Evolutionary conservation across 2,797 vertebrate species (phyloP).

Genomic region (Pangasius macronema): DNA sequence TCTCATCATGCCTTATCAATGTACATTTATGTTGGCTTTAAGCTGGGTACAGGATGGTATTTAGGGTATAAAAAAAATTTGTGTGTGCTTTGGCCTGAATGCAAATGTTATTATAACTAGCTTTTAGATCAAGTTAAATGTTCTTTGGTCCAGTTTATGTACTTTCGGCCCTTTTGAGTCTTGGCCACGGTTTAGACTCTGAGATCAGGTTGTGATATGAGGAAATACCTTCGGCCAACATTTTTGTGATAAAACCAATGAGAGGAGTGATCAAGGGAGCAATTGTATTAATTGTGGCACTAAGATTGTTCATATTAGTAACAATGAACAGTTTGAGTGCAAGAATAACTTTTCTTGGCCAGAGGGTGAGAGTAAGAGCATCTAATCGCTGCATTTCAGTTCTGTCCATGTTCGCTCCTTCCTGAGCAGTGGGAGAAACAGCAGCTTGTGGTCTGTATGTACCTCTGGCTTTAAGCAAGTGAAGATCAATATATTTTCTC

Average conservation of each 20-base stretch:
- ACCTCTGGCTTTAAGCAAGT: not conserved
- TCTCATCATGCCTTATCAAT: conserved; percentile 32
- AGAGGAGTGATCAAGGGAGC: conserved; percentile 33
- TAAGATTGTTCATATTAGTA: conserved; percentile 61
- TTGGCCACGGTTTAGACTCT: conserved; percentile 38
- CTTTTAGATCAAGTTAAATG: conserved; percentile 39
- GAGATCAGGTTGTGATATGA: conserved; percentile 63
- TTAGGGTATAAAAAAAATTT: conserved; percentile 26
- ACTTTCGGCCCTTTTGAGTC: conserved; percentile 43
- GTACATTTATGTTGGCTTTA: conserved; percentile 37
- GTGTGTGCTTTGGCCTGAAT: conserved; percentile 26
- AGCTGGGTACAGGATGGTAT: not conserved
- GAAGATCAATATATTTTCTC: not conserved
- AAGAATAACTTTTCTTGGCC: conserved; percentile 72
- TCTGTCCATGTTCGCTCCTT: conserved; percentile 62
- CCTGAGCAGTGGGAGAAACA: conserved; percentile 21
- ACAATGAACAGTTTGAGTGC: conserved; percentile 58
- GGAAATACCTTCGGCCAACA: conserved; percentile 66
- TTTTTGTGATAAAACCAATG: conserved; percentile 60
- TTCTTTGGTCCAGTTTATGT: conserved; percentile 36
- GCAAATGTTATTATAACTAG: conserved; percentile 45
- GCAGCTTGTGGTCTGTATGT: conserved; percentile 9
- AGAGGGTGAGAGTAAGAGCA: conserved; percentile 62
- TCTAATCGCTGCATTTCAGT: conserved; percentile 67
- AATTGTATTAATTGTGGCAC: conserved; percentile 52